Evolutionary conservation across 2,113 vertebrate genomes (phyloP).

Genomic region (Pygoscelis adeliae): DNA sequence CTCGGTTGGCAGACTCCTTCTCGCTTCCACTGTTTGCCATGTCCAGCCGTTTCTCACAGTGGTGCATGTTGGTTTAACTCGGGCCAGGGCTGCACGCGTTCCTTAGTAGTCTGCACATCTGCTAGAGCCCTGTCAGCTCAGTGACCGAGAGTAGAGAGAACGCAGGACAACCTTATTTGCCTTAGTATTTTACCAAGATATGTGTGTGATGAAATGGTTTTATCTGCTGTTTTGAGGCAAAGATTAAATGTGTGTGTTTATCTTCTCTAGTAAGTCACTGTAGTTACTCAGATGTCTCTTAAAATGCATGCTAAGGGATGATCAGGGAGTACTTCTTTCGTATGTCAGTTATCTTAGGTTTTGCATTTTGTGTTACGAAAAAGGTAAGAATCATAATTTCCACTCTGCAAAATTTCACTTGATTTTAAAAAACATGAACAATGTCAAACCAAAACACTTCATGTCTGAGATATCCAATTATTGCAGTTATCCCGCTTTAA

Average conservation of each 20-base stretch:
- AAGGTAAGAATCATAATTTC: not conserved
- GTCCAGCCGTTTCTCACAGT: not conserved
- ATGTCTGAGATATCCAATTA: not conserved
- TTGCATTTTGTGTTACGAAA: not conserved
- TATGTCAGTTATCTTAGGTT: not conserved
- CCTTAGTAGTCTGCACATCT: not conserved
- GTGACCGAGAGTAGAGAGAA: not conserved
- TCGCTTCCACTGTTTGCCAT: accelerated
- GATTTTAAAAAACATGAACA: not conserved
- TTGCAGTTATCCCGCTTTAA: not conserved
- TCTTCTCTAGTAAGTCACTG: not conserved
- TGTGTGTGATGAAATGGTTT: not conserved
- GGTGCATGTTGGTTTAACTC: not conserved
- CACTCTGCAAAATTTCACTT: not conserved
- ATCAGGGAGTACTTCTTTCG: not conserved
- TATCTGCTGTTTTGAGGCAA: not conserved
- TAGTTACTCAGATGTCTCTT: not conserved
- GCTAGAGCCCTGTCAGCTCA: not conserved
- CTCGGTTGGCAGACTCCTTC: not conserved
- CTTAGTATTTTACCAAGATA: not conserved
- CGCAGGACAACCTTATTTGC: not conserved
- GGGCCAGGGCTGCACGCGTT: not conserved
- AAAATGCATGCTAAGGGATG: not conserved
- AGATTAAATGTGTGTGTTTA: not conserved
- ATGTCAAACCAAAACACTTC: not conserved